Evolutionary conservation across 2,888 invertebrate genomes (phyloP).

Genomic region (Brachylomia viminalis): DNA sequence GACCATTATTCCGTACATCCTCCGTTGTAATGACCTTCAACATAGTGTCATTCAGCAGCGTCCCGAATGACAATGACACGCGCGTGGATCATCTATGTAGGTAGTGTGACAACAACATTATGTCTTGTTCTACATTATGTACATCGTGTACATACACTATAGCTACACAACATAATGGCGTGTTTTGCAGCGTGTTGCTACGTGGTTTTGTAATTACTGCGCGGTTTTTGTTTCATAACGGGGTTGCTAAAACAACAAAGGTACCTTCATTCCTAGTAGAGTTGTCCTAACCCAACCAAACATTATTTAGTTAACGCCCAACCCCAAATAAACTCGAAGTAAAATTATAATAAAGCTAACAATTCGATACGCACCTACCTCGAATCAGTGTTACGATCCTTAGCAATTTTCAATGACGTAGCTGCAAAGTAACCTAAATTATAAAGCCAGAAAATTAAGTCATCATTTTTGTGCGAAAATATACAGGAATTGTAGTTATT

Average conservation of each 20-base stretch:
- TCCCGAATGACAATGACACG: conserved; percentile 68
- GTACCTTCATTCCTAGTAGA: conserved; percentile 9
- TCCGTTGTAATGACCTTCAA: conserved; percentile 75
- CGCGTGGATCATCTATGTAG: conserved; percentile 53
- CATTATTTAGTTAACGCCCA: conserved; percentile 28
- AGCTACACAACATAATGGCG: conserved; percentile 6
- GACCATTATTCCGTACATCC: conserved; percentile 76
- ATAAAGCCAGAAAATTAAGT: neutral
- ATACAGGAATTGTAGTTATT: neutral
- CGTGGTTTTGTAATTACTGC: neutral
- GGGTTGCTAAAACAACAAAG: conserved; percentile 17
- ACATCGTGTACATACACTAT: neutral
- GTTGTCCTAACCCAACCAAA: conserved; percentile 48
- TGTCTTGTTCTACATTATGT: conserved; percentile 28
- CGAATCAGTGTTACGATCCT: conserved; percentile 19
- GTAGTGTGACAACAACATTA: conserved; percentile 38
- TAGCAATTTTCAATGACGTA: neutral
- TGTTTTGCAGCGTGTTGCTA: conserved; percentile 17
- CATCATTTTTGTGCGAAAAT: neutral
- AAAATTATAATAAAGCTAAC: conserved; percentile 30
- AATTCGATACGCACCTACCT: conserved; percentile 16
- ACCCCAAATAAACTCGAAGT: conserved; percentile 17
- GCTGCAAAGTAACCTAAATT: neutral
- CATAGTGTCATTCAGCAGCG: conserved; percentile 66
- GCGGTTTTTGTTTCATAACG: conserved; percentile 23